Conservation (phyloP, 2,113 vertebrate species). For the Genyomyrus donnyi region DNA sequence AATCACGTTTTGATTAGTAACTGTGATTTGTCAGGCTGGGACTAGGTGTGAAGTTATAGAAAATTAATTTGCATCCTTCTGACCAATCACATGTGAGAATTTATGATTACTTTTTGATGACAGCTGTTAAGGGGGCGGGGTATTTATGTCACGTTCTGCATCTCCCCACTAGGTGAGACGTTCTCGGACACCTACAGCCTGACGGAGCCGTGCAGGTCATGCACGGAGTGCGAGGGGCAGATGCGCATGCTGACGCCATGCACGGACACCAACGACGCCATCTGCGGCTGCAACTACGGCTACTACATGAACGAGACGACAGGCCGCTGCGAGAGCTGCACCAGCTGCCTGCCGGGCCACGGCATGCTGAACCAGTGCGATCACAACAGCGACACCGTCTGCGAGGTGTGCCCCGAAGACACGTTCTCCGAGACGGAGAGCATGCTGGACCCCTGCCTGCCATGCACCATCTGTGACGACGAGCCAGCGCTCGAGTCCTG, state of each 20-base stretch:
- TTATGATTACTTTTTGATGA: background rate
- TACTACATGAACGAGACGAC: conserved; percentile 59
- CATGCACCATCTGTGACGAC: conserved; percentile 86
- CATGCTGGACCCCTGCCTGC: conserved; percentile 87
- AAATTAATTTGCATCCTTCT: background rate
- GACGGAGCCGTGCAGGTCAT: conserved; percentile 71
- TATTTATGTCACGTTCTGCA: background rate
- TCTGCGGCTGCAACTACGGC: conserved; percentile 78
- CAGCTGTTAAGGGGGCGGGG: background rate
- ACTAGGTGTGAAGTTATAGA: background rate
- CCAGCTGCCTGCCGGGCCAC: conserved; percentile 68
- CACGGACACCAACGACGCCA: conserved; percentile 87
- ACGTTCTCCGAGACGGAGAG: conserved; percentile 87
- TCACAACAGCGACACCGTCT: conserved; percentile 71
- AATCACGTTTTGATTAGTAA: background rate
- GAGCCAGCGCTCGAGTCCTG: conserved; percentile 66
- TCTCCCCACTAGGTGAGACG: conserved; percentile 65
- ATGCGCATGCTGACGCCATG: conserved; percentile 85
- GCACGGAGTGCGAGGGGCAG: conserved; percentile 76
- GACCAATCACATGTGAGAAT: background rate
- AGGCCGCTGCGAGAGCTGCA: conserved; percentile 65
- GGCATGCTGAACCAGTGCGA: conserved; percentile 74
- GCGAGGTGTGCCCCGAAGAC: conserved; percentile 77
- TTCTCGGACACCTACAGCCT: conserved; percentile 81
- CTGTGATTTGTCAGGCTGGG: background rate